These are phyloP conservation scores for Drosophila mojavensis DNA, from an alignment of 1,140 invertebrate species.

Conservation along the genomic window DNA sequence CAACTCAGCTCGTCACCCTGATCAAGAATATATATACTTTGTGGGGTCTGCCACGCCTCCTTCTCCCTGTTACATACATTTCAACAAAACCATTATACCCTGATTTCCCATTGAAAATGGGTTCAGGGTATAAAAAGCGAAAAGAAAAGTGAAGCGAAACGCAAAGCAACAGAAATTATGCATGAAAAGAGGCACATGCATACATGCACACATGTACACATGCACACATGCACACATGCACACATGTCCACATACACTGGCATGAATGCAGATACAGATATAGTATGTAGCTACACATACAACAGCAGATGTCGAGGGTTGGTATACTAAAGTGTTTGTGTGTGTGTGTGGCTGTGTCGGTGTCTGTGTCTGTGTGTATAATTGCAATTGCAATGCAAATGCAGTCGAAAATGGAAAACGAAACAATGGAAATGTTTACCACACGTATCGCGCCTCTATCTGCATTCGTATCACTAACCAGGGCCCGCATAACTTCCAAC, in stretches of 20 bases:
- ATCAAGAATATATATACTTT: no score
- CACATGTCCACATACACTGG: not conserved
- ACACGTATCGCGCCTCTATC: conserved; percentile 20
- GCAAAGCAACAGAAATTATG: conserved; percentile 58
- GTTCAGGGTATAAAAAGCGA: no score
- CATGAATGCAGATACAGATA: conserved; percentile 5
- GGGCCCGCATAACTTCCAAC: conserved; percentile 36
- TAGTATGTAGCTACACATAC: not conserved
- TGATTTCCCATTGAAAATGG: no score
- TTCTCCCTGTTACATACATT: no score
- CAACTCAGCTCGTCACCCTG: no score
- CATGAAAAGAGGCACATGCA: conserved; percentile 64
- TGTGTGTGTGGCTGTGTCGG: not conserved
- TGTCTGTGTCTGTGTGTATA: not conserved
- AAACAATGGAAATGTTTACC: conserved; percentile 38
- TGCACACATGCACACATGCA: not conserved
- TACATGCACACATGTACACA: not conserved
- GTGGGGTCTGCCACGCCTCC: no score
- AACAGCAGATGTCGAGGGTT: not conserved
- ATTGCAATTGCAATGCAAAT: conserved; percentile 40
- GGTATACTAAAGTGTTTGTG: no score
- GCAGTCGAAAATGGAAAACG: conserved; percentile 48
- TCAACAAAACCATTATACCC: no score
- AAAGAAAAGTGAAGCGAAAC: conserved; percentile 36
- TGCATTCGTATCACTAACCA: conserved; percentile 27